Conservation (phyloP, 64 coral and sea anemone genomes). For the Stichodactyla mertensii region DNA sequence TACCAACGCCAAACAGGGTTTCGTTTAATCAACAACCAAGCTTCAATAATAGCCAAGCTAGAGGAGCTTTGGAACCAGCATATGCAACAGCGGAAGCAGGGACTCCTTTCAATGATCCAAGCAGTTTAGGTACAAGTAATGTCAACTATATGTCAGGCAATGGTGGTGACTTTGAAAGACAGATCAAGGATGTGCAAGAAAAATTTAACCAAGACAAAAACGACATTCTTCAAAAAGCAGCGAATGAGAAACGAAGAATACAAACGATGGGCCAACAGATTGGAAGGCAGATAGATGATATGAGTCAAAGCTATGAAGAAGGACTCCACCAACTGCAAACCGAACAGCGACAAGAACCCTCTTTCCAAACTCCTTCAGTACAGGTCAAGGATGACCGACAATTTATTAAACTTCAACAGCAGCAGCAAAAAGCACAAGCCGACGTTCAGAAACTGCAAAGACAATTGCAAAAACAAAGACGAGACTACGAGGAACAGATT, state of each 20-base stretch:
- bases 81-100: neutral
- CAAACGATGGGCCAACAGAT: slow-evolving; percentile 49
- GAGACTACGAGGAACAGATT: slow-evolving; percentile 44
- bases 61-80: neutral
- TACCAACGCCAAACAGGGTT: neutral
- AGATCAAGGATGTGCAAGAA: slow-evolving; percentile 22
- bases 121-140: neutral
- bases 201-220: slow-evolving; percentile 34
- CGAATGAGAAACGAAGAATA: slow-evolving; percentile 55
- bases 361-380: neutral
- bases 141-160: neutral
- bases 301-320: slow-evolving; percentile 28
- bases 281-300: slow-evolving; percentile 31
- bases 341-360: slow-evolving; percentile 30
- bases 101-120: neutral
- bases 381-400: neutral
- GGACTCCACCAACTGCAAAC: slow-evolving; percentile 23
- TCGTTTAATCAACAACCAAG: neutral
- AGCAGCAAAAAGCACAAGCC: slow-evolving; percentile 32
- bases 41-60: neutral
- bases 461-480: slow-evolving; percentile 54
- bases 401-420: slow-evolving; percentile 11
- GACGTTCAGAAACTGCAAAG: slow-evolving; percentile 30
- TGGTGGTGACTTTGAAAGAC: slow-evolving; percentile 17
- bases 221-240: slow-evolving; percentile 44